phyloP scores from a whole-genome alignment of 2,888 invertebrate genomes.

The Catocala sponsa region DNA sequence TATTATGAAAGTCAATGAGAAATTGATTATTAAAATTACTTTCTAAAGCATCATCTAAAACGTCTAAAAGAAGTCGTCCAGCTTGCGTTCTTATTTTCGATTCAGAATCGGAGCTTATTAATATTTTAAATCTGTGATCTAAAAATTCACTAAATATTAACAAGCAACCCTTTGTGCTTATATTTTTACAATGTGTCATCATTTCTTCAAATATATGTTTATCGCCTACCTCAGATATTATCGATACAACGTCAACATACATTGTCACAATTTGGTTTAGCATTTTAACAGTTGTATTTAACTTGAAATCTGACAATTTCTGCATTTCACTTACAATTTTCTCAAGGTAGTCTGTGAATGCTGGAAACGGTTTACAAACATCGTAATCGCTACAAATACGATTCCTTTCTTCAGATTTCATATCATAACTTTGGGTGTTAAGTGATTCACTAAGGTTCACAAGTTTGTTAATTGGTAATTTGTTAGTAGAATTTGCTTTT shows the following conservation, averaged over 20 bases:
- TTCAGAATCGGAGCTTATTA: background rate
- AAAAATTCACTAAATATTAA: constrained; percentile 1
- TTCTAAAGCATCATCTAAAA: constrained; percentile 5
- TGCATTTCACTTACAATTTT: constrained; percentile 10
- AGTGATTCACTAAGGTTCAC: background rate
- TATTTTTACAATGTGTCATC: background rate
- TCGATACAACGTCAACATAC: background rate
- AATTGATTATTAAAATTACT: background rate
- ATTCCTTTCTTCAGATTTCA: constrained; percentile 5
- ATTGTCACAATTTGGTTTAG: background rate
- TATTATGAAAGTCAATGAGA: background rate
- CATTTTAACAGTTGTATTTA: background rate
- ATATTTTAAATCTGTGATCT: constrained; percentile 7
- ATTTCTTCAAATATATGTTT: background rate
- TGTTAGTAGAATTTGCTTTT: background rate
- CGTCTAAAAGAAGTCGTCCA: constrained; percentile 8
- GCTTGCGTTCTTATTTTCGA: constrained; percentile 11
- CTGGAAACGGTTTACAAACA: constrained; percentile 13
- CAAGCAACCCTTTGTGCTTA: background rate
- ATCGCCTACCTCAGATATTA: background rate
- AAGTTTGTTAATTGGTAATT: background rate
- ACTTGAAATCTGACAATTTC: constrained; percentile 5
- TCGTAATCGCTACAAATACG: constrained; percentile 10
- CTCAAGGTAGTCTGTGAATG: constrained; percentile 12
- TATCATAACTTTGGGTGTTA: background rate